Evolutionary conservation across 2,888 invertebrate genomes (phyloP), one percentile per base, ranked within the genome.

Genomic region (Eupsilia transversa): DNA sequence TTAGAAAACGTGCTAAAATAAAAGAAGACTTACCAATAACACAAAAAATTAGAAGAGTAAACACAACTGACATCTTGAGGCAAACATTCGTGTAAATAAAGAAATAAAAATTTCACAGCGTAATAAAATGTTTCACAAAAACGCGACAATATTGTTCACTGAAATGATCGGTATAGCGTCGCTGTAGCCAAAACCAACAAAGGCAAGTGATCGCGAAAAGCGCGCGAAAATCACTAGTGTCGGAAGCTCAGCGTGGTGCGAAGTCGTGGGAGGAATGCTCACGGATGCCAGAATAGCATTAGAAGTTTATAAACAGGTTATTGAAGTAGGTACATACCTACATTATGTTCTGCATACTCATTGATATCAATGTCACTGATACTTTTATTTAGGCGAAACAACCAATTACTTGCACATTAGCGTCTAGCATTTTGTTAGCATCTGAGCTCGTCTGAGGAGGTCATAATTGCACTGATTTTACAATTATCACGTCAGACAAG

Each of bases 171-270:
- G 30, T 54, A 61, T 23, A 69, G 10, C 72, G 59, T 63, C 64
- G 61, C 69, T 65, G 65, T 72, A 63, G 70, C 69, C 73, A 68
- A 83, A 86, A 81, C 71, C 84, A 64, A 70, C 74, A 78, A 88
- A 91, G 89, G 87, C 92, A 91, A 92, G 92, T 89, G 93, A 82
- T 89, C 91, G 88, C 91, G 92, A 92, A 94, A 95, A 94, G 92
- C 92, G 92, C 94, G 91, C 92, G 91, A 92, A 92, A 93, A 91
- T 87, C 87, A 94, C 94, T 93, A 89, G 82, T 87, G 72, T 72
- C 64, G 65, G 80, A 77, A 91, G 89, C 89, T 90, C 84, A 77
- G 75, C 73, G 83, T 82, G 72, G 43, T 76, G 79, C 82, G 80
- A 82, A 73, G 79, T 86, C 90, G 94, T 92, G 89, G 92, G 93